These are phyloP conservation scores for Podarcis muralis DNA, from an alignment of 2,113 vertebrate genomes.

Conservation along the genomic window DNA sequence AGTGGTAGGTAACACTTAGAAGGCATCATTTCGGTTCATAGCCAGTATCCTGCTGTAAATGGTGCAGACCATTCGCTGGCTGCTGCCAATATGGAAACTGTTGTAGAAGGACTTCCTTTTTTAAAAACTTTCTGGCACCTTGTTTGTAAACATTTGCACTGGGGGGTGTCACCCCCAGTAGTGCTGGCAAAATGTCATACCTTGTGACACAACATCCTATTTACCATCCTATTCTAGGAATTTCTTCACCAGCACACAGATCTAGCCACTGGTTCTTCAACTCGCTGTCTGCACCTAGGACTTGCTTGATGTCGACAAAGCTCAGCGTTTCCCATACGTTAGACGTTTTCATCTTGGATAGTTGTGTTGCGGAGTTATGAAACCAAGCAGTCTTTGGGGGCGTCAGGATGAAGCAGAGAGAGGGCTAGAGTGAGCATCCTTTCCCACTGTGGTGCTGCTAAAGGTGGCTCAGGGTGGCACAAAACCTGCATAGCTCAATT, in stretches of 20 bases:
- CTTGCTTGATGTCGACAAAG: not conserved
- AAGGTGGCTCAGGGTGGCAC: slow-evolving; percentile 22
- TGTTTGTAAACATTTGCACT: slow-evolving; percentile 19
- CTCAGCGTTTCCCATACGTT: not conserved
- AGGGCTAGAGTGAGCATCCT: not conserved
- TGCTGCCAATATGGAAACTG: not conserved
- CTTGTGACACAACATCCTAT: not conserved
- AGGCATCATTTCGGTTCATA: not conserved
- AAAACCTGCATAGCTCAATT: slow-evolving; percentile 41
- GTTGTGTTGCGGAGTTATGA: not conserved
- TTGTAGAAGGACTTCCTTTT: not conserved
- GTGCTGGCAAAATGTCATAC: not conserved
- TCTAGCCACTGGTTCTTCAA: not conserved
- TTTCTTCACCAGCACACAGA: not conserved
- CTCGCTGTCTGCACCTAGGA: not conserved
- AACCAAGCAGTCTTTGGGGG: not conserved
- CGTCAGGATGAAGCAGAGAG: not conserved
- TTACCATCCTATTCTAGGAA: not conserved
- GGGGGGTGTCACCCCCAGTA: not conserved
- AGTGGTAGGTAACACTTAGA: slow-evolving; percentile 12
- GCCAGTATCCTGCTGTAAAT: not conserved
- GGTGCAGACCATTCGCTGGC: accelerated
- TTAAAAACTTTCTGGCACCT: not conserved
- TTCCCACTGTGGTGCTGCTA: not conserved
- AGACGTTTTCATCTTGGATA: not conserved